phyloP scores from a whole-genome alignment of 2,113 vertebrate species.

The Antechinus stuartii region DNA sequence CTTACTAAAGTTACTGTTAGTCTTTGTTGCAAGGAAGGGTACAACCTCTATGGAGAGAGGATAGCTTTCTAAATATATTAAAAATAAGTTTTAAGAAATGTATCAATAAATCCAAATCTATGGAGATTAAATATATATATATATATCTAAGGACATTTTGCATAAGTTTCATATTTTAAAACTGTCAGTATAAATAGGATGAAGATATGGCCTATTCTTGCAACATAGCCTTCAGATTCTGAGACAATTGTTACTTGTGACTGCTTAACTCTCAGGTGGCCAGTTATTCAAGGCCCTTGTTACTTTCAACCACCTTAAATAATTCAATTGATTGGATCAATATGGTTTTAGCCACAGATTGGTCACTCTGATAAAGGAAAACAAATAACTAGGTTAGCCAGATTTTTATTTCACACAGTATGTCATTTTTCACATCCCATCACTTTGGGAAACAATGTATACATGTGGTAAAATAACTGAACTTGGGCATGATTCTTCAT shows the following conservation, averaged over 20 bases:
- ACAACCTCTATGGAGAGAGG: neutral
- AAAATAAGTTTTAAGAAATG: neutral
- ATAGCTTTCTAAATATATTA: neutral
- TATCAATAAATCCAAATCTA: neutral
- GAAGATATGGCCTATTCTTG: neutral
- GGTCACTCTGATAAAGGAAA: slow-evolving; percentile 60
- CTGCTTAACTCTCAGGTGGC: neutral
- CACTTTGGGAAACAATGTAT: slow-evolving; percentile 28
- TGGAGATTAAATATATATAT: too few species aligned
- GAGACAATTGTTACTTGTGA: neutral
- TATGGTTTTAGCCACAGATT: slow-evolving; percentile 53
- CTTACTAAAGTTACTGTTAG: neutral
- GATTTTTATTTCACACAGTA: slow-evolving; percentile 43
- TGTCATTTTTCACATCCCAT: neutral
- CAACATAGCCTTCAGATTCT: neutral
- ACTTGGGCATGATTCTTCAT: neutral
- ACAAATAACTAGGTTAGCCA: slow-evolving; percentile 28
- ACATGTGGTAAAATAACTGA: slow-evolving; percentile 24
- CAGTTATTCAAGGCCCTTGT: slow-evolving; percentile 29
- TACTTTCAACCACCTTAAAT: slow-evolving; percentile 55
- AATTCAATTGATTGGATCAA: slow-evolving; percentile 51
- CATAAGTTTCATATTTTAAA: neutral
- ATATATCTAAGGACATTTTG: neutral
- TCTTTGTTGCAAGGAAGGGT: neutral
- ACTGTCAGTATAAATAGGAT: neutral